Base-by-base conservation (phyloP, 2,797 vertebrate species). In the Sebastes matsubarae region DNA sequence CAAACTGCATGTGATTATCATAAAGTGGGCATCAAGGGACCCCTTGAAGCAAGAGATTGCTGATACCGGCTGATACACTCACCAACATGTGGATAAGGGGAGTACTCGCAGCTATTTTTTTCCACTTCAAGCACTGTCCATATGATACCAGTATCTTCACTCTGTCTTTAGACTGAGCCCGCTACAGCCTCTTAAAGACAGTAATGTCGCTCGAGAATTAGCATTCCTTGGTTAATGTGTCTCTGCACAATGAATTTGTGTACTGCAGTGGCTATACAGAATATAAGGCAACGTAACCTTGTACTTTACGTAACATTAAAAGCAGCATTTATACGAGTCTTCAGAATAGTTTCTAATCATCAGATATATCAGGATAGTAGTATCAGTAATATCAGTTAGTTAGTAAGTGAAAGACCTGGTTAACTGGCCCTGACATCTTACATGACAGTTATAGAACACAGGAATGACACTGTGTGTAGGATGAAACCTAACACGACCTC, bases 391-490 rank as follows among this genome's bases (percentile, higher is more conserved):
- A 38, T 69, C 16, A 14, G 9, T 3, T 27, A 68, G 42, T 70
- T 57, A 5, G 68, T 57, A 7, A 65, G 14, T 18, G 20, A 11
- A 13, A n/a, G 42, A 52, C 46, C 32, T 52, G 74, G 25, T 68
- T 74, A 29, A 74, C 59, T 52, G 30, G 29, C 13, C 7, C 66
- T 54, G 68, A 73, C 74, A 72, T 20, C 24, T 77, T 38, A 77
- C 78, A 60, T 30, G 29, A 66, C 77, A 72, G 85, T 87, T 85
- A 80, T 3, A 74, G 61, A 85, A 86, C 73, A 70, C 80, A 76
- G 84, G 58, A 73, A 20, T 29, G 69, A 78, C 64, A 74, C 27
- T 8, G 30, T n/a, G 5, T 25, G 16, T 38, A 58, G 76, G 72
- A 75, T 73, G 79, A 88, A 78, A 67, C 63, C 50, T 42, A 70